Percentiles rank a stretch among this genome's conserved stretches.
phyloP scores from a whole-genome alignment of 2,113 vertebrate species.

The Thryonomys swinderianus region DNA sequence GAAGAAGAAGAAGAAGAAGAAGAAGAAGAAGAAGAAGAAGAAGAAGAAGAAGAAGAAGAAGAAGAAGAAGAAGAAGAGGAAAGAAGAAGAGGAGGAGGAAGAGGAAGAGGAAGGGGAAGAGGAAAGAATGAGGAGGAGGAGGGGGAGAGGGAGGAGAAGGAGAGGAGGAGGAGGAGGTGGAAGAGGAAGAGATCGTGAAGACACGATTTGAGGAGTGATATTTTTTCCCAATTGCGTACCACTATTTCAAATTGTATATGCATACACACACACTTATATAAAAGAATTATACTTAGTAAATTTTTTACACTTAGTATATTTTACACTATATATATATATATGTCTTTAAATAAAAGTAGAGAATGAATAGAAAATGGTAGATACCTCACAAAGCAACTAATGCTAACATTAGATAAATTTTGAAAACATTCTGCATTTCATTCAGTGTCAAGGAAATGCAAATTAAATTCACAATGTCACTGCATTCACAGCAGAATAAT shows the following conservation, averaged over 20 bases:
- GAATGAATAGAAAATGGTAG: background rate
- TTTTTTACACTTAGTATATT: too few species aligned
- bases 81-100: too few species aligned
- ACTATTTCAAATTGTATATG: too few species aligned
- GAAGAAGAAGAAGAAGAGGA: too few species aligned
- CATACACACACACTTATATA: background rate
- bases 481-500: background rate
- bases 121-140: too few species aligned
- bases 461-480: background rate
- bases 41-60: too few species aligned
- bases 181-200: too few species aligned
- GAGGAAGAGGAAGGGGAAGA: too few species aligned
- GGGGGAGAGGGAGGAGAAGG: too few species aligned
- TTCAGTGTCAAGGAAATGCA: background rate
- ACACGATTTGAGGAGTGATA: background rate
- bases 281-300: background rate
- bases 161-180: too few species aligned
- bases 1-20: too few species aligned
- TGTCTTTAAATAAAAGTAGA: background rate
- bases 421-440: background rate
- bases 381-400: background rate
- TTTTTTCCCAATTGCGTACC: background rate
- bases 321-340: background rate
- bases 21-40: too few species aligned
- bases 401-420: background rate